Base-by-base conservation (phyloP, 2,113 vertebrate genomes). In the Percina caprodes region DNA sequence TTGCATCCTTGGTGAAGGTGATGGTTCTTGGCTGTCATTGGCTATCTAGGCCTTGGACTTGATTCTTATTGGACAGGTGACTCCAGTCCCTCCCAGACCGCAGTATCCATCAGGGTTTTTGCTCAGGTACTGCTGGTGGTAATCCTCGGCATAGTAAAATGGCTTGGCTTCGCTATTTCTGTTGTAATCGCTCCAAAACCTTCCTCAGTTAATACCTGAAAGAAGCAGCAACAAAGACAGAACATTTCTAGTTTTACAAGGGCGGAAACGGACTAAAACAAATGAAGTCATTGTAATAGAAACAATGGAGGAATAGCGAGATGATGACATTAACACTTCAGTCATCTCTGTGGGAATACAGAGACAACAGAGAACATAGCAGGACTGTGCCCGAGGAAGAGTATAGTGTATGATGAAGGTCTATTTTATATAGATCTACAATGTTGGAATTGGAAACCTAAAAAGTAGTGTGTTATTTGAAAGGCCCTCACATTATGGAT, bases 41-140 rank as follows among this genome's bases (percentile, higher is more conserved):
- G 30, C 48, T 3, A 1, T 2, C 56, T 73, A 77, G 5, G 21
- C 30, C 72, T 90, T 92, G 0, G 11, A 51, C 80, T 89, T 87
- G 77, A 93, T 8, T 4, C 94, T 94, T 0, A 95, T 8, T 0
- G 97, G 97, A 65, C 97, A 99, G 88, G 97, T 93, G 8, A 99
- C 88, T 0, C 98, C 97, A 0, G 97, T 98, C 24, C 97, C 97
- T 0, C 93, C 86, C 0, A 99, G 91, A 3, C 97, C 96, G 0
- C 98, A 99, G 94, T 99, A 99, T 0, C 98, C 97, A 0, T 66
- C 52, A 0, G 97, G 97, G 79, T 96, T 96, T 91, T 99, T 99
- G 89, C 93, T 96, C 70, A 99, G 96, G 93, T 99, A 99, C 86
- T 99, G 97, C 79, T 98, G 98, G 86, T 99, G 98, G 90, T 97